These are phyloP conservation scores for Potamarius usumacintae DNA, from an alignment of 2,113 vertebrate species.

Conservation along the genomic window DNA sequence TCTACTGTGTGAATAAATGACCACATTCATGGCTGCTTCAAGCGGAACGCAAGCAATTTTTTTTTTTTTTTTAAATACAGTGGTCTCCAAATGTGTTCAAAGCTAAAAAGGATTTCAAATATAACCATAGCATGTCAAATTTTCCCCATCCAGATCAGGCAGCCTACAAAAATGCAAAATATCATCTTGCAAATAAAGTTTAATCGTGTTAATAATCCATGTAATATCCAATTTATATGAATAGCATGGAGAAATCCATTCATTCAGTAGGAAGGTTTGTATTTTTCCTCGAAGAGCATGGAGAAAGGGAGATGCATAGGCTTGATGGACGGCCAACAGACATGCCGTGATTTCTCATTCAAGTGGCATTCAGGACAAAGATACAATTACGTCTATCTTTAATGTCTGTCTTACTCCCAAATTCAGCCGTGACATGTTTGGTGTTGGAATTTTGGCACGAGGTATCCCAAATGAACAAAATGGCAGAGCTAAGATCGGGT, in stretches of 20 bases:
- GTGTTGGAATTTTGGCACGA: too few relatives aligned
- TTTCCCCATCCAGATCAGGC: not conserved
- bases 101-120: not conserved
- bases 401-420: not conserved
- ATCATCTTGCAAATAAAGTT: not conserved
- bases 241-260: not conserved
- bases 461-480: too few relatives aligned
- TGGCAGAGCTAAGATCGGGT: too few relatives aligned
- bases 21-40: not conserved
- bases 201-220: not conserved
- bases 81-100: not conserved
- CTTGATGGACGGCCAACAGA: not conserved
- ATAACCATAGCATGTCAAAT: not conserved
- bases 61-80: not conserved
- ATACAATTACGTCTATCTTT: not conserved
- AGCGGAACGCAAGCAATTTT: not conserved
- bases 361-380: not conserved
- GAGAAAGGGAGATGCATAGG: not conserved
- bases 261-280: not conserved
- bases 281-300: not conserved
- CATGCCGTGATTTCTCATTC: not conserved
- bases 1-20: not conserved
- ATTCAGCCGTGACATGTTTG: not conserved
- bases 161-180: not conserved
- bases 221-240: not conserved